Evolutionary conservation across 2,797 vertebrate genomes (phyloP).

Genomic region (Setipinna tenuifilis): DNA sequence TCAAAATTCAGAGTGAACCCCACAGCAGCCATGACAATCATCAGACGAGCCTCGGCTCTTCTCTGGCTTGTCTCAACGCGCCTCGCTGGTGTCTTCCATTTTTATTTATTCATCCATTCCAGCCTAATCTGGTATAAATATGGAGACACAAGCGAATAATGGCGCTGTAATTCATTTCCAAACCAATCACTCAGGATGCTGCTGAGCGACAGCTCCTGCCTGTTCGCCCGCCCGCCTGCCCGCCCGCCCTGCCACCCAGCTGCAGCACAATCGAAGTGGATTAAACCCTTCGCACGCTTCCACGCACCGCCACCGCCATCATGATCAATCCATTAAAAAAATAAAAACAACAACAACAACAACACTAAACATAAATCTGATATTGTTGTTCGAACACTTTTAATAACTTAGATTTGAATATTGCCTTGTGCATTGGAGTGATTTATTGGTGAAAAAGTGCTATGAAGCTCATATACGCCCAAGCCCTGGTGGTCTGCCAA

Average conservation of each 20-base stretch:
- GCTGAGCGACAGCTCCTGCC: conserved; percentile 64
- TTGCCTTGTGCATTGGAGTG: conserved; percentile 76
- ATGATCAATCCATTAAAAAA: conserved; percentile 80
- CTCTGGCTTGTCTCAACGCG: conserved; percentile 53
- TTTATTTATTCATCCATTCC: conserved; percentile 20
- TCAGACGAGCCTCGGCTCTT: not conserved
- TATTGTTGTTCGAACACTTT: conserved; percentile 80
- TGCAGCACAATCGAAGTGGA: conserved; percentile 78
- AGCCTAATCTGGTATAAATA: conserved; percentile 18
- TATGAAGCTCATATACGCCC: conserved; percentile 75
- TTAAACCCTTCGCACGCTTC: conserved; percentile 69
- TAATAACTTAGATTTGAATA: conserved; percentile 81
- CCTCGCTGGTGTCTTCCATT: conserved; percentile 58
- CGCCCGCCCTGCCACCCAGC: conserved; percentile 59
- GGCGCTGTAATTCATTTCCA: conserved; percentile 48
- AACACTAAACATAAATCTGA: conserved; percentile 73
- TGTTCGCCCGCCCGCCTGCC: conserved; percentile 46
- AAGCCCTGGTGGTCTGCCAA: conserved; percentile 76
- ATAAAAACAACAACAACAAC: conserved; percentile 64
- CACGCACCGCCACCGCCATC: conserved; percentile 56
- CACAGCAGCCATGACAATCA: not conserved
- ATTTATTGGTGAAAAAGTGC: conserved; percentile 79
- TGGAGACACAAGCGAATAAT: conserved; percentile 23
- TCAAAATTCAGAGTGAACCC: not conserved
- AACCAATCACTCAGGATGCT: conserved; percentile 61